Evolutionary conservation across 2,888 invertebrate genomes (phyloP).

Genomic region (Mesorhabditis spiculigera): DNA sequence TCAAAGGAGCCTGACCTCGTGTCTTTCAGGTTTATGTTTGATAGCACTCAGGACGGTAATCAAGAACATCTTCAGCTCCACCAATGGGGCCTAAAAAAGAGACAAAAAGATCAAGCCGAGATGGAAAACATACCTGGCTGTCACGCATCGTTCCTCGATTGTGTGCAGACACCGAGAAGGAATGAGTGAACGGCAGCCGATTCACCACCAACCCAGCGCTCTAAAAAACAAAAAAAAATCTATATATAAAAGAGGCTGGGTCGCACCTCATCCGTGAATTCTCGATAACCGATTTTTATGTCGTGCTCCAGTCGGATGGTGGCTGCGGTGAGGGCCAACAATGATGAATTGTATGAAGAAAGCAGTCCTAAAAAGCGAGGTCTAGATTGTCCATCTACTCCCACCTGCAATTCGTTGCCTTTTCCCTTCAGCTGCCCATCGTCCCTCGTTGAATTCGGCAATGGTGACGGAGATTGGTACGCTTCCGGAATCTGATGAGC

Average conservation of each 20-base stretch:
- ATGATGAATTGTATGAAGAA: conserved; percentile 47
- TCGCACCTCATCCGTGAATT: conserved; percentile 30
- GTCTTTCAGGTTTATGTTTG: conserved; percentile 63
- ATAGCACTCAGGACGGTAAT: conserved; percentile 76
- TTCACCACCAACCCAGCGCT: conserved; percentile 39
- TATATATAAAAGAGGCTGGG: conserved; percentile 7
- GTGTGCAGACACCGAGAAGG: conserved; percentile 29
- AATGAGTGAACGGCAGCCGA: conserved; percentile 44
- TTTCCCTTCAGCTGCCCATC: conserved; percentile 17
- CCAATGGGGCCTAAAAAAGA: conserved; percentile 38
- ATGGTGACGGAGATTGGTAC: conserved; percentile 48
- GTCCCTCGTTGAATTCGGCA: conserved; percentile 53
- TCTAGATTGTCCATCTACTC: conserved; percentile 5
- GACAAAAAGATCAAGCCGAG: background rate
- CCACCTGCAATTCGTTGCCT: conserved; percentile 11
- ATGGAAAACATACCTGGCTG: conserved; percentile 19
- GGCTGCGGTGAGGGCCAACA: conserved; percentile 51
- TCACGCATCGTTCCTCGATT: conserved; percentile 45
- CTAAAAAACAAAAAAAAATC: conserved; percentile 11
- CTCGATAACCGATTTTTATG: conserved; percentile 40
- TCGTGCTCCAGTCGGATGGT: conserved; percentile 53
- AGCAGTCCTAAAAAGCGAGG: conserved; percentile 39
- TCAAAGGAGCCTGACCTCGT: conserved; percentile 62
- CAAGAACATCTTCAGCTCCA: conserved; percentile 78
- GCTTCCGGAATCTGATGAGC: conserved; percentile 10